A percentile compares a stretch with the other conserved stretches of the same genome.
Conservation (phyloP, 2,797 vertebrate genomes). For the Eptatretus atami region DNA sequence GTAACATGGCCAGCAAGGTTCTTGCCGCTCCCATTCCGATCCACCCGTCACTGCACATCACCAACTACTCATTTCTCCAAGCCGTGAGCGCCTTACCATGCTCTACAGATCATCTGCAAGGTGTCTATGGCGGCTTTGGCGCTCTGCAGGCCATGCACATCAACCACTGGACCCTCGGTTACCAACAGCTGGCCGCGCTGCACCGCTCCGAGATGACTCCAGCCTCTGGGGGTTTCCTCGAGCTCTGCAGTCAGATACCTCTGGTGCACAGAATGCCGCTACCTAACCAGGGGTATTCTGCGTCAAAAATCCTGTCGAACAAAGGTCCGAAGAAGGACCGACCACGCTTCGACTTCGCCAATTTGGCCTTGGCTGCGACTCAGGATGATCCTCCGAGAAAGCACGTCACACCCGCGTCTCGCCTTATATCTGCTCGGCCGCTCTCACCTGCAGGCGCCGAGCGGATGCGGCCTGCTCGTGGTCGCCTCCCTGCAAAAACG, state of each 20-base stretch:
- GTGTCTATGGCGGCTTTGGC: conserved; percentile 51
- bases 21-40: conserved; percentile 68
- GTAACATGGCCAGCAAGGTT: conserved; percentile 69
- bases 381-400: conserved; percentile 35
- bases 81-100: conserved; percentile 55
- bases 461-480: conserved; percentile 46
- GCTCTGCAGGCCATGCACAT: conserved; percentile 69
- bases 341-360: conserved; percentile 87
- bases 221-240: conserved; percentile 26
- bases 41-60: conserved; percentile 61
- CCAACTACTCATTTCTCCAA: conserved; percentile 75
- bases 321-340: conserved; percentile 39
- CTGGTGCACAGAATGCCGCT: conserved; percentile 8
- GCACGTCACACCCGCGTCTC: background rate
- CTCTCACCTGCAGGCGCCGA: conserved; percentile 35
- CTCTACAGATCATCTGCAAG: conserved; percentile 50
- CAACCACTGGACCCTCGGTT: conserved; percentile 85
- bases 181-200: conserved; percentile 29
- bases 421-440: conserved; percentile 16
- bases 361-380: conserved; percentile 63
- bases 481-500: conserved; percentile 46
- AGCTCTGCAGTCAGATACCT: conserved; percentile 37
- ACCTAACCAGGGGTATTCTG: conserved; percentile 6
- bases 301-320: conserved; percentile 51
- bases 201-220: conserved; percentile 26